Conservation (phyloP, 2,113 vertebrate species). For the Noturus placidus region DNA sequence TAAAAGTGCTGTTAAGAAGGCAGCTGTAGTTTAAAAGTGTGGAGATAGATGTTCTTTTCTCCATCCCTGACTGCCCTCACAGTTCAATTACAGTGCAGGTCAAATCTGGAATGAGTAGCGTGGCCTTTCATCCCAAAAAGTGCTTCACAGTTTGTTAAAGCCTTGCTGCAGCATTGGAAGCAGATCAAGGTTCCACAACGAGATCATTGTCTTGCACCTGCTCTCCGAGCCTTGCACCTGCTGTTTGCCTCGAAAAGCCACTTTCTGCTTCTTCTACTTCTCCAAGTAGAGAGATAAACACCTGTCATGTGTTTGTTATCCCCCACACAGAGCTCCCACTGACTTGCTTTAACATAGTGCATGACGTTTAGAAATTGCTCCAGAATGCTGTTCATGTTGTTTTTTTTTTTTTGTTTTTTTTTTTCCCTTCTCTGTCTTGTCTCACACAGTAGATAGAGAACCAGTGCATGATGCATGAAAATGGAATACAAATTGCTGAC, state of each 20-base stretch:
- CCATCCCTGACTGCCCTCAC: slow-evolving; percentile 16
- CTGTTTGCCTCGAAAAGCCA: slow-evolving; percentile 64
- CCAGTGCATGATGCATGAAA: neutral
- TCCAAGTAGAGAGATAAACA: neutral
- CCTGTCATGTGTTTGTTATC: neutral
- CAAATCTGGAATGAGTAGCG: slow-evolving; percentile 66
- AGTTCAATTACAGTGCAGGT: slow-evolving; percentile 65
- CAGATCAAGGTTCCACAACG: slow-evolving; percentile 72
- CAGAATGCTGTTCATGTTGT: neutral
- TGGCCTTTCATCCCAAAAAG: slow-evolving; percentile 69
- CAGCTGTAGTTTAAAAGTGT: slow-evolving; percentile 26
- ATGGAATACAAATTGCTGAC: neutral
- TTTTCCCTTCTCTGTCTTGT: neutral
- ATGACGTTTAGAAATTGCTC: neutral
- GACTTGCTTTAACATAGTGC: neutral
- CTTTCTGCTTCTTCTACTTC: slow-evolving; percentile 44
- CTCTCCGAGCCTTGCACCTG: slow-evolving; percentile 68
- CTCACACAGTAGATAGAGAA: neutral
- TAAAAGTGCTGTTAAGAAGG: slow-evolving; percentile 21
- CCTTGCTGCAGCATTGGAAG: slow-evolving; percentile 61
- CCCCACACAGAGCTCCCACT: neutral
- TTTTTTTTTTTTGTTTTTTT: neutral
- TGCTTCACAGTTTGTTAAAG: slow-evolving; percentile 62
- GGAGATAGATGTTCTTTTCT: slow-evolving; percentile 11
- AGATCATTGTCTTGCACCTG: slow-evolving; percentile 66